These are phyloP conservation scores for Ephestia elutella DNA, from an alignment of 1,140 invertebrate genomes.

Conservation along the genomic window DNA sequence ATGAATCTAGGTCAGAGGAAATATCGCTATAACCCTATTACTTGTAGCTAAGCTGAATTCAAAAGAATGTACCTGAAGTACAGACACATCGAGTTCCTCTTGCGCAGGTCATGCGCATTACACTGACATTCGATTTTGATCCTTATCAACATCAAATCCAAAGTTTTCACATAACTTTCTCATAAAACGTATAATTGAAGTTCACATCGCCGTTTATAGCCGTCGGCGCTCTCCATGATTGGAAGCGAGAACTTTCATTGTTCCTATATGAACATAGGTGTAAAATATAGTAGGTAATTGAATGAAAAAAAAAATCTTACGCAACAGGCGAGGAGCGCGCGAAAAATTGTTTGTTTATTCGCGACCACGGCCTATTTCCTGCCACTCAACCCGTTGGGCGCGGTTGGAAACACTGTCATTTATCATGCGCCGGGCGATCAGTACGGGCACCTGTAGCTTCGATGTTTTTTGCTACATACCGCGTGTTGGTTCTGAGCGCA, in stretches of 20 bases:
- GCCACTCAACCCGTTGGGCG: constrained; percentile 26
- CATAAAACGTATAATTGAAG: constrained; percentile 6
- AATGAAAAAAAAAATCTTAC: constrained; percentile 12
- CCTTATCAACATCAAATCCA: constrained; percentile 25
- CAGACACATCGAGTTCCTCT: constrained; percentile 33
- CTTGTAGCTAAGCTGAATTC: constrained; percentile 17
- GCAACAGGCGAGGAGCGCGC: constrained; percentile 4
- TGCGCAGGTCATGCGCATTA: constrained; percentile 59
- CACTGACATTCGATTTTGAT: constrained; percentile 26
- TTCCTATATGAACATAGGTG: too few relatives aligned
- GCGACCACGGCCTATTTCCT: constrained; percentile 29
- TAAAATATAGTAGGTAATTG: constrained; percentile 2
- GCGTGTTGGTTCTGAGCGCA: constrained; percentile 16
- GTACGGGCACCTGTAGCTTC: constrained; percentile 48
- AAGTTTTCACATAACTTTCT: constrained; percentile 25
- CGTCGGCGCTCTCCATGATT: too few relatives aligned
- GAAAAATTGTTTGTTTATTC: constrained; percentile 27
- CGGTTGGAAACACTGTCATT: constrained; percentile 36
- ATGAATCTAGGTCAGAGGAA: constrained; percentile 56
- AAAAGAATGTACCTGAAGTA: constrained; percentile 4
- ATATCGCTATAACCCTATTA: constrained; percentile 36
- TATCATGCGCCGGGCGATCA: constrained; percentile 35
- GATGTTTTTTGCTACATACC: constrained; percentile 38
- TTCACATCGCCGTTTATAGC: neutral
- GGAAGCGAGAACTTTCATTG: too few relatives aligned